Evolutionary conservation across 2,113 vertebrate genomes (phyloP).

Genomic region (Alligator mississippiensis): DNA sequence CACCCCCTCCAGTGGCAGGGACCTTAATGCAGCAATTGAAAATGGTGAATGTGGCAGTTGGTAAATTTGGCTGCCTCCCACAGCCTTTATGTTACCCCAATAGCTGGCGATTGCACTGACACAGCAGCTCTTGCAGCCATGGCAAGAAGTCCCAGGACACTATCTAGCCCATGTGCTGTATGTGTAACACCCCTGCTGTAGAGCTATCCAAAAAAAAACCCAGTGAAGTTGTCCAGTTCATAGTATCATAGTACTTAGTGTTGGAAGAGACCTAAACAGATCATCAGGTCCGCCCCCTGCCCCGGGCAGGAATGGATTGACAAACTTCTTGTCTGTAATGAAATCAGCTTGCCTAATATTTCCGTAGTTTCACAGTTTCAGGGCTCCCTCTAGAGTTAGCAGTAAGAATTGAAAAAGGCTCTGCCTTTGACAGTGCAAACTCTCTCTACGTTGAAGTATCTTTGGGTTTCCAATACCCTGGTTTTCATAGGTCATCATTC

Average conservation of each 20-base stretch:
- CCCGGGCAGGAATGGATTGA: background rate
- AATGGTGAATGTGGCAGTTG: too few species aligned
- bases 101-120: too few species aligned
- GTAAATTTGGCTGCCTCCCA: too few species aligned
- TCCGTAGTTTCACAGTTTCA: background rate
- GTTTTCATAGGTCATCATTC: background rate
- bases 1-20: background rate
- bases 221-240: background rate
- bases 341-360: background rate
- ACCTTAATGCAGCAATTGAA: too few species aligned
- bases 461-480: background rate
- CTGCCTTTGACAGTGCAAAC: background rate
- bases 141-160: too few species aligned
- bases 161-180: too few species aligned
- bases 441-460: background rate
- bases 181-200: too few species aligned
- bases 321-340: background rate
- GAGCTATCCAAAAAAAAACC: background rate
- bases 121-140: too few species aligned
- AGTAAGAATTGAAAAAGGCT: background rate
- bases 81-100: too few species aligned
- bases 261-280: too few species aligned
- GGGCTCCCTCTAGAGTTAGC: background rate
- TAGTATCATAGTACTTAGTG: too few species aligned
- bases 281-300: too few species aligned